These are phyloP conservation scores for Proctacanthus coquilletti DNA, from an alignment of 1,140 invertebrate species.

Conservation along the genomic window DNA sequence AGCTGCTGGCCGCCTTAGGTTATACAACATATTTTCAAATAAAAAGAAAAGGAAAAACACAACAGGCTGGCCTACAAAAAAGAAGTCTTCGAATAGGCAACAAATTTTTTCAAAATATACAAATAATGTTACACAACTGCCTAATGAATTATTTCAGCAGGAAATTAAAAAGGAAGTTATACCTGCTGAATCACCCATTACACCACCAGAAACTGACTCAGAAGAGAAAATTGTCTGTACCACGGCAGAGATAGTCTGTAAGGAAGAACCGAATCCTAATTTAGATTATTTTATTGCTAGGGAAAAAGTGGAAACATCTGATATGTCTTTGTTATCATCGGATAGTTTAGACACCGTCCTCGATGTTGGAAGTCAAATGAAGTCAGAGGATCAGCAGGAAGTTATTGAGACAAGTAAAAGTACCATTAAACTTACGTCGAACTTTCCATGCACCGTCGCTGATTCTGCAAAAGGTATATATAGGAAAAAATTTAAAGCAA, in stretches of 20 bases:
- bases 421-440: too few relatives aligned
- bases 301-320: slow-evolving; percentile 4
- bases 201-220: neutral
- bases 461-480: too few relatives aligned
- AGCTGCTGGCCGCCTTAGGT: neutral
- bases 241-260: too few relatives aligned
- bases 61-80: neutral
- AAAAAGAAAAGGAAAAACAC: neutral
- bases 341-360: slow-evolving; percentile 6
- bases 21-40: neutral
- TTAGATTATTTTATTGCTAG: neutral
- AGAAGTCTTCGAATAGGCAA: neutral
- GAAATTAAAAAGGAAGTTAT: neutral
- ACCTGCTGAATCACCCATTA: neutral
- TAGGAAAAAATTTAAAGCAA: neutral
- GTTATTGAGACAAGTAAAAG: neutral
- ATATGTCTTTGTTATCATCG: slow-evolving; percentile 5
- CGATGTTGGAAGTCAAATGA: neutral
- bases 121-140: too few relatives aligned
- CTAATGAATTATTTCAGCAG: too few relatives aligned
- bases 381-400: neutral
- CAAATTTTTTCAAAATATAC: too few relatives aligned
- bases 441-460: too few relatives aligned
- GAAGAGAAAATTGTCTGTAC: neutral
- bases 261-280: neutral